phyloP scores from a whole-genome alignment of 2,797 vertebrate species.

The Halcyon smyrnensis region DNA sequence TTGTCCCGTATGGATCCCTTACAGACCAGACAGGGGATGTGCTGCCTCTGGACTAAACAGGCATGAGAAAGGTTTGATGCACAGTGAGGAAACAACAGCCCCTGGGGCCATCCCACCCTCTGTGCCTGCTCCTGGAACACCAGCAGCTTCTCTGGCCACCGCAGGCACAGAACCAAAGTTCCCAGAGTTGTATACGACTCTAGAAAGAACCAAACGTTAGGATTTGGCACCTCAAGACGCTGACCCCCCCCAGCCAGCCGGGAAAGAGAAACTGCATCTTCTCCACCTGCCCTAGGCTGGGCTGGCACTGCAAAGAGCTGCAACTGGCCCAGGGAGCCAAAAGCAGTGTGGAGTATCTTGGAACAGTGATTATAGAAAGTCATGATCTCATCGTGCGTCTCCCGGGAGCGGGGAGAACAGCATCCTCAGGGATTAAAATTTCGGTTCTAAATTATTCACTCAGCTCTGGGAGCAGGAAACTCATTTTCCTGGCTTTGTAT shows the following conservation, averaged over 20 bases:
- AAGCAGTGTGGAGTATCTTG: neutral
- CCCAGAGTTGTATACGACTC: neutral
- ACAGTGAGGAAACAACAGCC: neutral
- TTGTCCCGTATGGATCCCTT: neutral
- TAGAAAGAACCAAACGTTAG: neutral
- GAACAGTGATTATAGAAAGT: neutral
- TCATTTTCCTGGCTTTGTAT: neutral
- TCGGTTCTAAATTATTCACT: neutral
- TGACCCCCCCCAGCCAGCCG: neutral
- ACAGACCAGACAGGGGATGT: neutral
- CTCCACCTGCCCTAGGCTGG: neutral
- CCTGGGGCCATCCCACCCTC: neutral
- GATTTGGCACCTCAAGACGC: neutral
- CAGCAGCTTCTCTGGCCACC: neutral
- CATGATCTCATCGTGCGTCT: slow-evolving; percentile 7
- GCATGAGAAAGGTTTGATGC: neutral
- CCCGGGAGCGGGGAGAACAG: neutral
- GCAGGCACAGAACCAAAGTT: neutral
- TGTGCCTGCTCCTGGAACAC: neutral
- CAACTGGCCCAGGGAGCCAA: neutral
- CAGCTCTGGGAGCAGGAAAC: neutral
- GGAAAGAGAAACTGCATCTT: neutral
- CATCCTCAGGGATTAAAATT: neutral
- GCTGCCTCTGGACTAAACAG: neutral
- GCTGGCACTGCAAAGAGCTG: neutral